phyloP scores from a whole-genome alignment of 2,888 invertebrate species.

The Drosophila kambysellisi region DNA sequence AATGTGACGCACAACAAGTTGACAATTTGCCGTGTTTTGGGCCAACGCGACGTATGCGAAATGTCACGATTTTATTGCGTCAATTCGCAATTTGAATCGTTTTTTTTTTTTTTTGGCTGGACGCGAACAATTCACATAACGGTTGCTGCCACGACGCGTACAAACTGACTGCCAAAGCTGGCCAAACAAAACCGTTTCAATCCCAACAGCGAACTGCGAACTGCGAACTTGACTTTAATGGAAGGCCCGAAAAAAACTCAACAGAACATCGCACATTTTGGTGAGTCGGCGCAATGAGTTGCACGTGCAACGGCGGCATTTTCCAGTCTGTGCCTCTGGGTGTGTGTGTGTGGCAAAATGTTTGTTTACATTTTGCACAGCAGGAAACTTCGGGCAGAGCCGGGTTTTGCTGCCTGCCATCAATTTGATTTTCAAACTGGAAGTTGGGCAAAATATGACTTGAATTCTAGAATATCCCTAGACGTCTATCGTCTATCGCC shows the following conservation, averaged over 20 bases:
- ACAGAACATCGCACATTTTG: conserved; percentile 43
- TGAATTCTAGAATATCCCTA: conserved; percentile 19
- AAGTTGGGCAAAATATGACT: conserved; percentile 52
- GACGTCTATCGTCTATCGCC: conserved; percentile 8
- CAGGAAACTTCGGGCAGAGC: background rate
- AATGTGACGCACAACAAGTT: conserved; percentile 26
- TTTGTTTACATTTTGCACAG: conserved; percentile 65
- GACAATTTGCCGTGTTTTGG: background rate
- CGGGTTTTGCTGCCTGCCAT: conserved; percentile 17
- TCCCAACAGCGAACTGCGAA: conserved; percentile 36
- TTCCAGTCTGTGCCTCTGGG: conserved; percentile 50
- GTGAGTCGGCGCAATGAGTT: conserved; percentile 70
- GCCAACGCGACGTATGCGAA: conserved; percentile 45
- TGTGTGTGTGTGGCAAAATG: conserved; percentile 49
- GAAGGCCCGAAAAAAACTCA: conserved; percentile 47
- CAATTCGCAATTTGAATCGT: conserved; percentile 7
- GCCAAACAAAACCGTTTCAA: conserved; percentile 40
- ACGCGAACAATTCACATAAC: conserved; percentile 24
- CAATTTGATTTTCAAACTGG: conserved; percentile 56
- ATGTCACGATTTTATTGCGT: conserved; percentile 22
- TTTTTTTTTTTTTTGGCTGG: background rate
- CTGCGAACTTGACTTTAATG: conserved; percentile 59
- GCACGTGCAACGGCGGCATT: conserved; percentile 69
- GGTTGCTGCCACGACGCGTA: conserved; percentile 56
- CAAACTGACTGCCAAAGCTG: conserved; percentile 51